phyloP scores from a whole-genome alignment of 2,888 invertebrate genomes.

The Imbricaverruca yamaguchii region DNA sequence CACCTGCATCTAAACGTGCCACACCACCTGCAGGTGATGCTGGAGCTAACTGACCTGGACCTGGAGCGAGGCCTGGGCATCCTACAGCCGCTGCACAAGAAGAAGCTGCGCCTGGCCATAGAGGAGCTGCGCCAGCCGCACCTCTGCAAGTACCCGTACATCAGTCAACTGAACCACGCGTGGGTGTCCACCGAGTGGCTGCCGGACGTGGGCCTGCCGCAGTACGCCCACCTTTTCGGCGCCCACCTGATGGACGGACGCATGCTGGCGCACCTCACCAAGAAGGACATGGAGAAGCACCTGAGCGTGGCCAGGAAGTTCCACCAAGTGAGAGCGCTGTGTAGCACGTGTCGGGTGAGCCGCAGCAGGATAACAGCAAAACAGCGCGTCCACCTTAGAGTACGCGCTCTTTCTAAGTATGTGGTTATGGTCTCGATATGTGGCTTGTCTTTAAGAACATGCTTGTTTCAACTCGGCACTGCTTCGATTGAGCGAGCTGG shows the following conservation, averaged over 20 bases:
- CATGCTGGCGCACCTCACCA: slow-evolving; percentile 84
- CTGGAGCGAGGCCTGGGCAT: slow-evolving; percentile 86
- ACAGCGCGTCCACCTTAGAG: no score
- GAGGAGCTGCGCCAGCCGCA: slow-evolving; percentile 85
- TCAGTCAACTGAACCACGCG: slow-evolving; percentile 77
- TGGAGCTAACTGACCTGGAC: slow-evolving; percentile 85
- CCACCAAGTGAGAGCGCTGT: slow-evolving; percentile 60
- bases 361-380: no score
- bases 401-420: no score
- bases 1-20: no score
- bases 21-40: slow-evolving; percentile 56
- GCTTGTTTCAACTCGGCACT: no score
- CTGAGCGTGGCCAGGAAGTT: slow-evolving; percentile 86
- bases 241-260: slow-evolving; percentile 86
- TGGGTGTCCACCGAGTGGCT: slow-evolving; percentile 93
- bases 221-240: slow-evolving; percentile 79
- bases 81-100: slow-evolving; percentile 83
- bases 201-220: slow-evolving; percentile 78
- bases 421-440: no score
- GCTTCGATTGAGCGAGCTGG: no score
- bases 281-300: slow-evolving; percentile 89
- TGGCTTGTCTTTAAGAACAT: no score
- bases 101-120: slow-evolving; percentile 84
- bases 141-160: slow-evolving; percentile 75
- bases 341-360: no score